Evolutionary conservation across 2,888 invertebrate genomes (phyloP).

Genomic region (Drosophila hamatofila): DNA sequence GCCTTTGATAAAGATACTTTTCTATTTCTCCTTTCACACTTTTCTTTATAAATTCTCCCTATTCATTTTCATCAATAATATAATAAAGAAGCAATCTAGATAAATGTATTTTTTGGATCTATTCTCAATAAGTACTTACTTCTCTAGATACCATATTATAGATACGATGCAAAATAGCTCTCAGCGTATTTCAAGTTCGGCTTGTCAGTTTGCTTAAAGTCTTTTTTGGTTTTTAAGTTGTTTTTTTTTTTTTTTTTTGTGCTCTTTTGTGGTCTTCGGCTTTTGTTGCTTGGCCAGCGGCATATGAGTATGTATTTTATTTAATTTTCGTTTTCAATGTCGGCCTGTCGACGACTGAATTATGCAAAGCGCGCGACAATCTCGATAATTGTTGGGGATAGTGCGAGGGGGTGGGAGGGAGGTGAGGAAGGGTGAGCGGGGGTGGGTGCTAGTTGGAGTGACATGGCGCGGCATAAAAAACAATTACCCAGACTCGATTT

Average conservation of each 20-base stretch:
- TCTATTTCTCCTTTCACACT: too few species aligned
- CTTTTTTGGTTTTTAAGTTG: not conserved
- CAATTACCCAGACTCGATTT: slow-evolving; percentile 65
- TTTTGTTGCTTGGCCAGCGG: slow-evolving; percentile 12
- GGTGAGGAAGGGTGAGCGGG: not conserved
- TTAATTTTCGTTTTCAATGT: slow-evolving; percentile 75
- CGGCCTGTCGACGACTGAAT: slow-evolving; percentile 58
- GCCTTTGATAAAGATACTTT: too few species aligned
- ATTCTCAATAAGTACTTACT: too few species aligned
- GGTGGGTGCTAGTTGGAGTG: not conserved
- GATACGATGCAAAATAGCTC: too few species aligned
- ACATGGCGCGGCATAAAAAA: slow-evolving; percentile 40
- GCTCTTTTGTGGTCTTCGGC: not conserved
- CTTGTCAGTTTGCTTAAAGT: not conserved
- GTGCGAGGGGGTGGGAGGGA: not conserved
- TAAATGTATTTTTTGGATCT: too few species aligned
- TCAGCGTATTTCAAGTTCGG: not conserved
- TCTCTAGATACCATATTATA: too few species aligned
- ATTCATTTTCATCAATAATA: too few species aligned
- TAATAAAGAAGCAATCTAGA: too few species aligned
- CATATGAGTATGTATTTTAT: slow-evolving; percentile 44
- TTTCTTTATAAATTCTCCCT: too few species aligned
- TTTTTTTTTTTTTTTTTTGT: not conserved
- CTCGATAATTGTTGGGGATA: slow-evolving; percentile 7
- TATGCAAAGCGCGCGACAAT: slow-evolving; percentile 64